phyloP scores from a whole-genome alignment of 1,140 invertebrate species.

The Elymnias hypermnestra region DNA sequence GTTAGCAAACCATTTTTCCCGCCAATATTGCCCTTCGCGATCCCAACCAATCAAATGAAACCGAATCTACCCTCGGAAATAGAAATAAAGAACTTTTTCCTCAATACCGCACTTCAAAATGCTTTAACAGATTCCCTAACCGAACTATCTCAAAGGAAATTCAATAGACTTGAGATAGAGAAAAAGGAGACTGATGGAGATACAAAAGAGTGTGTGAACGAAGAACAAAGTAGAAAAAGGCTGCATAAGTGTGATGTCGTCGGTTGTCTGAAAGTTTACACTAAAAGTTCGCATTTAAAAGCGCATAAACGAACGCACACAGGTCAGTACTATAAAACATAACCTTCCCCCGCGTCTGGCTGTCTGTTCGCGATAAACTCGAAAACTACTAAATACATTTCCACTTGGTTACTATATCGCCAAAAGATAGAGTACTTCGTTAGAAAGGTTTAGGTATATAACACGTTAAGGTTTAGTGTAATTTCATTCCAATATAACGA shows the following conservation, averaged over 20 bases:
- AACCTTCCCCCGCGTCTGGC: too few relatives aligned
- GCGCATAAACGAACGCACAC: conserved; percentile 98
- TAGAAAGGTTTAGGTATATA: too few relatives aligned
- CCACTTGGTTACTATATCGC: too few relatives aligned
- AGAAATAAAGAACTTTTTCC: conserved; percentile 49
- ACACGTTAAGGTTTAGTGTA: too few relatives aligned
- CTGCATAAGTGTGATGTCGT: conserved; percentile 96
- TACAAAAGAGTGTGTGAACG: conserved; percentile 20
- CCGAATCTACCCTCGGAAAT: conserved; percentile 28
- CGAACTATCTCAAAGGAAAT: conserved; percentile 25
- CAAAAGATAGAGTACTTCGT: too few relatives aligned
- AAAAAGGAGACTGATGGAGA: conserved; percentile 19
- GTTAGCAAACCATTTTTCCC: conserved; percentile 34
- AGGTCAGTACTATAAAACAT: conserved; percentile 79
- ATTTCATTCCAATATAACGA: too few relatives aligned
- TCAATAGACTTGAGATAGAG: conserved; percentile 8
- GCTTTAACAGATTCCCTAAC: conserved; percentile 39
- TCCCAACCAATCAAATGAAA: conserved; percentile 26
- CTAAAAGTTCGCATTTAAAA: conserved; percentile 98
- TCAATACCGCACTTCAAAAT: conserved; percentile 54
- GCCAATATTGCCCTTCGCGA: conserved; percentile 31
- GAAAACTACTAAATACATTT: too few relatives aligned
- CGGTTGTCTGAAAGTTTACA: conserved; percentile 98
- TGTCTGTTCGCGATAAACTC: too few relatives aligned
- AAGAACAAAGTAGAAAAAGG: conserved; percentile 34